Base-by-base conservation (phyloP, 2,888 invertebrate species). In the Gasteruption jaculator region DNA sequence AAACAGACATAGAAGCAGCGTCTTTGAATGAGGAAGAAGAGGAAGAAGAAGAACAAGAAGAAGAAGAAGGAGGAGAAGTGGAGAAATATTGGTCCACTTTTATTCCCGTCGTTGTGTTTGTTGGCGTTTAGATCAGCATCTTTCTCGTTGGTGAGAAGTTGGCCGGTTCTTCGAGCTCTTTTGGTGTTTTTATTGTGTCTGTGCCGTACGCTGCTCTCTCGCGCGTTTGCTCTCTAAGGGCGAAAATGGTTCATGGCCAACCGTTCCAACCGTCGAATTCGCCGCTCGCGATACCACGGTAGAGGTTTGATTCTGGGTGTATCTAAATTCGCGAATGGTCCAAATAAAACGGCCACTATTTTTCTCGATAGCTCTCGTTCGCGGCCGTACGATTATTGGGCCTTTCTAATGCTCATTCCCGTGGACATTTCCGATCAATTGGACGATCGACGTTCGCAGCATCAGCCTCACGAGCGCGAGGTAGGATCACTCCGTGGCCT, bases 241-340 rank as follows among this genome's bases (percentile, higher is more conserved):
- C 61, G 58, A 63, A 65, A 67, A 64, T 62, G 57, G 64, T 65
- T 65, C 65, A 64, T 56, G 65, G 64, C 55, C 65, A 54, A 56
- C 52, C n/a, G n/a, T 61, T 54, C 50, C 53, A 53, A 50, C 48
- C 34, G 40, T 22, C 38, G 43, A 38, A 48, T 47, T 56, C 50
- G 55, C 50, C 54, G 53, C 54, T n/a, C n/a, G n/a, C n/a, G n/a
- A n/a, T n/a, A n/a, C n/a, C n/a, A n/a, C n/a, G n/a, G n/a, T n/a
- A n/a, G n/a, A n/a, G n/a, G n/a, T n/a, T n/a, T n/a, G n/a, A n/a
- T n/a, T n/a, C n/a, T n/a, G n/a, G n/a, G n/a, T n/a, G n/a, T n/a
- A n/a, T n/a, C n/a, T n/a, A n/a, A n/a, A n/a, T n/a, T n/a, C n/a
- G n/a, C n/a, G n/a, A n/a, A n/a, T n/a, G n/a, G n/a, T n/a, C n/a